Evolutionary conservation across 2,797 vertebrate genomes (phyloP), one percentile per base, ranked within the genome.

Genomic region (Phyllotis vaccarum): DNA sequence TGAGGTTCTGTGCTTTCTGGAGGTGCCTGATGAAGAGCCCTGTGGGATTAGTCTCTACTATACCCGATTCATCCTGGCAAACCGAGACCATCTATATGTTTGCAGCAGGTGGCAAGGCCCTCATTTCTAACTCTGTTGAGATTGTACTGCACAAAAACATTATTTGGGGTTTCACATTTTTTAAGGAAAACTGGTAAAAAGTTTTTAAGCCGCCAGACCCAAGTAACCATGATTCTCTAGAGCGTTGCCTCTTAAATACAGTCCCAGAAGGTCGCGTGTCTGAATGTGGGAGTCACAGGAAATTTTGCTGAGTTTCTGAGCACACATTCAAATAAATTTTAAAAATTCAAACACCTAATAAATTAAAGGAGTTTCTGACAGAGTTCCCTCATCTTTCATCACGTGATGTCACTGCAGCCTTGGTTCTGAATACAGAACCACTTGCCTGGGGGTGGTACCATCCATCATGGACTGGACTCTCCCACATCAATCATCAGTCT

Each of bases 131-230:
- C 56, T 62, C 62, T 74, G 10, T 31, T 4, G 74, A 79, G 13
- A 34, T 31, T 40, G 0, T 14, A 5, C 82, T 54, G 89, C 34
- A 66, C 68, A 66, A n/a, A 13, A 82, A 92, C n/a, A 78, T 52
- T 76, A 93, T 43, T 52, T 52, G 3, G 14, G 40, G 10, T 24
- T 56, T 56, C 31, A 70, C 58, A 62, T 46, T 29, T 68, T 91
- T 93, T 74, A 11, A 90, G 58, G 60, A 89, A 95, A 91, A 56
- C 46, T 52, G 21, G 29, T 78, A 78, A 95, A 78, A 95, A 6
- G 52, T 58, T 80, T 70, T 40, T 5, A 40, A 60, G 40, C 68
- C 16, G 12, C 81, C 9, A 75, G 5, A 43, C 14, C 70, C 24
- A 91, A 78, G 34, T n/a, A 78, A 95, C 34, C 72, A 85, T 6